Base-by-base conservation (phyloP, 2,113 vertebrate species). In the Psephotus haematonotus region DNA sequence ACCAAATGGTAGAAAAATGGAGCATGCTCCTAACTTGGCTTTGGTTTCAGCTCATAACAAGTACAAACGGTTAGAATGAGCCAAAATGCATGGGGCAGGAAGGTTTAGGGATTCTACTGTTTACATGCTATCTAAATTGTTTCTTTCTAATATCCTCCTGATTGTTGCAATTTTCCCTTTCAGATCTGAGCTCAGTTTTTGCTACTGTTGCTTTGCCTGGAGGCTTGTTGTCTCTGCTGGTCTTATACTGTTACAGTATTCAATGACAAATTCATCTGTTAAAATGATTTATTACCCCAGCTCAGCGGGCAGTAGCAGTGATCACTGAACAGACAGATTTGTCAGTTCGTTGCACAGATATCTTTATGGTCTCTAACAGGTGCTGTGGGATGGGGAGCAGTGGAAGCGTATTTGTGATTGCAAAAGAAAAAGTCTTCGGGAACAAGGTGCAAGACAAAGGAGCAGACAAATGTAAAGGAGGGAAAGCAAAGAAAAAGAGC, bases 221-320 rank as follows among this genome's bases (percentile, higher is more conserved):
- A 95, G 96, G 96, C 41, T 94, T 81, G 15, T 90, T 96, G 83
- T 39, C 33, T 86, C 46, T 84, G 43, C 68, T 93, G 60, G 29
- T 78, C n/a, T 75, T 94, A 78, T 6, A 49, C 87, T 93, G 63
- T 93, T 96, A 97, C 68, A 92, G 57, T 87, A 79, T 43, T 44
- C 81, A 93, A 70, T 97, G 95, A 97, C 92, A 97, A 79, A 97
- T 96, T 92, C 92, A 77, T 97, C 96, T 89, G 91, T 95, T 95
- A 57, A 96, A 92, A 95, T 97, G 96, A 97, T 97, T 95, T 97
- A 98, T 95, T 97, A 92, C 83, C 75, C 94, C 77, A 69, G 68
- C 85, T 88, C 90, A 69, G 82, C 0, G 55, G 95, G 93, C 90
- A 96, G 82, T 68, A 92, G 93, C 88, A 69, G 65, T 86, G 92